A percentile compares a stretch with the other conserved stretches of the same genome.
These are phyloP conservation scores for Rhaphigaster nebulosa DNA, from an alignment of 2,888 invertebrate species.

Conservation along the genomic window DNA sequence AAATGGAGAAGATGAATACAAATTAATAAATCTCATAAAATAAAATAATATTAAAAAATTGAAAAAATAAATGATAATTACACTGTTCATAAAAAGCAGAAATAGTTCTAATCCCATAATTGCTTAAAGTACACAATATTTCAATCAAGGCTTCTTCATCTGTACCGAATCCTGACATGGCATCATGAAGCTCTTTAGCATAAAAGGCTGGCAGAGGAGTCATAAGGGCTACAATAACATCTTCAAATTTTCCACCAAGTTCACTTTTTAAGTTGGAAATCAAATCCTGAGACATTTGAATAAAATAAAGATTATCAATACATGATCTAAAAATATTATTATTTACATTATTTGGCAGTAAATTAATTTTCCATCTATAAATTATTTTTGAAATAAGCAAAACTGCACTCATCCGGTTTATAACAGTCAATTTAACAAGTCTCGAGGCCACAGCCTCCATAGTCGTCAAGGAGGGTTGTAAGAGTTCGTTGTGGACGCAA, in stretches of 20 bases:
- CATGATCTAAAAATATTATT: too few species aligned
- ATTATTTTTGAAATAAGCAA: too few species aligned
- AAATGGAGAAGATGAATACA: neutral
- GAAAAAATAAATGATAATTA: conserved; percentile 70
- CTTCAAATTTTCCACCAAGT: conserved; percentile 89
- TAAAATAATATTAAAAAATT: neutral
- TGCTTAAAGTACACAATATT: conserved; percentile 91
- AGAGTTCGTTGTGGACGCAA: too few species aligned
- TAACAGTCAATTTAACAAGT: too few species aligned
- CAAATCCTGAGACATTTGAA: conserved; percentile 73
- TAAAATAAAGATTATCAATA: neutral
- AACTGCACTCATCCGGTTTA: too few species aligned
- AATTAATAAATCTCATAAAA: neutral
- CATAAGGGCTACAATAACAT: conserved; percentile 91
- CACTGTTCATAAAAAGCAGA: conserved; percentile 86
- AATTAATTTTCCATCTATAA: too few species aligned
- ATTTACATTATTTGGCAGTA: too few species aligned
- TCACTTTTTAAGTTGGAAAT: conserved; percentile 90
- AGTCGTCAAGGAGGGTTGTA: too few species aligned
- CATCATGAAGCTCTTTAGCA: conserved; percentile 90
- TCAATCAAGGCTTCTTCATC: conserved; percentile 93
- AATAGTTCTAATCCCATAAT: conserved; percentile 89
- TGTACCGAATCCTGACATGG: conserved; percentile 88
- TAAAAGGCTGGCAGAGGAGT: conserved; percentile 91
- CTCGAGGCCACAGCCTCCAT: too few species aligned